Conservation (phyloP, 1,140 invertebrate species). For the Aphidius gifuensis region DNA sequence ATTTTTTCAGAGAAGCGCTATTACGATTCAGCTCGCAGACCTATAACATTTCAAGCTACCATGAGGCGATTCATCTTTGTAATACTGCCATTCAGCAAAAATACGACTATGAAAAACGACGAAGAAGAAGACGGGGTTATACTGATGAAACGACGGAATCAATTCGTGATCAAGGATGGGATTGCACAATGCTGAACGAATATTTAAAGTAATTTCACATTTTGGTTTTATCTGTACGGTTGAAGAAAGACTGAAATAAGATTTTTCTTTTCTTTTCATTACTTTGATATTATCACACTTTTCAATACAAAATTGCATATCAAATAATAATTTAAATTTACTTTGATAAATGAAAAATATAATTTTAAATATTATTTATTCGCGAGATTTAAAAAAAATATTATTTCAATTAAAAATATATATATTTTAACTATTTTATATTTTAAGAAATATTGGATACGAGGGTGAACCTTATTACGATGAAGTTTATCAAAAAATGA, state of each 20-base stretch:
- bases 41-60: conserved; percentile 76
- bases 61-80: conserved; percentile 87
- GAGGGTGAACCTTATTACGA: conserved; percentile 60
- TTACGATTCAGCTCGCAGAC: conserved; percentile 86
- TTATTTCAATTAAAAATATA: conserved; percentile 28
- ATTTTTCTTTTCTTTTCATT: neutral
- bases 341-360: neutral
- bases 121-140: conserved; percentile 28
- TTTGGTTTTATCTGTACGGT: conserved; percentile 10
- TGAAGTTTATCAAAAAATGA: conserved; percentile 83
- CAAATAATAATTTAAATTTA: too few species aligned
- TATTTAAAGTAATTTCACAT: conserved; percentile 59
- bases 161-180: conserved; percentile 83
- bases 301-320: too few species aligned
- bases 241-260: conserved; percentile 8
- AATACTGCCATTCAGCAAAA: conserved; percentile 89
- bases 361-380: neutral
- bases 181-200: conserved; percentile 70
- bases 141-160: conserved; percentile 61
- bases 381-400: conserved; percentile 28
- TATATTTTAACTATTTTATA: conserved; percentile 17
- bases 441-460: conserved; percentile 28
- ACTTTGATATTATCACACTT: too few species aligned
- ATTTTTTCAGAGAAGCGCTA: conserved; percentile 67
- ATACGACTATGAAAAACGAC: conserved; percentile 64